These are phyloP conservation scores for Neuroscelio doddi DNA, from an alignment of 2,888 invertebrate species.

Conservation along the genomic window DNA sequence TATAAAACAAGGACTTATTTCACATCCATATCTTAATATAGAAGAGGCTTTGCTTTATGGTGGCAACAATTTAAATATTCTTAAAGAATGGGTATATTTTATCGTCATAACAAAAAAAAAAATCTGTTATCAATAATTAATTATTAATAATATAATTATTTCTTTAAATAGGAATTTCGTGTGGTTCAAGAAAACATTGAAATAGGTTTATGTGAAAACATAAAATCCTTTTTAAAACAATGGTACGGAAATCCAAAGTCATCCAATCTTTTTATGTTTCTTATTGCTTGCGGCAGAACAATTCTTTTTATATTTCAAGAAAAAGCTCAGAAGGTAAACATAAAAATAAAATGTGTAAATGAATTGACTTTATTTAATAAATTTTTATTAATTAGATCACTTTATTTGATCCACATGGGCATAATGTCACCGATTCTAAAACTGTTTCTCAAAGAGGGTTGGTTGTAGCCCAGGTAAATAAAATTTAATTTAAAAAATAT, in stretches of 20 bases:
- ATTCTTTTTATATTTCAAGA: constrained; percentile 74
- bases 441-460: constrained; percentile 65
- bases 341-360: no score
- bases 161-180: constrained; percentile 71
- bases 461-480: constrained; percentile 72
- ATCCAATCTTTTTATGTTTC: constrained; percentile 72
- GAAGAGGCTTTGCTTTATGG: constrained; percentile 70
- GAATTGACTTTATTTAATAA: constrained; percentile 5
- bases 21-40: constrained; percentile 63
- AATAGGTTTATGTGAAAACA: constrained; percentile 69
- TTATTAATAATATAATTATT: constrained; percentile 7
- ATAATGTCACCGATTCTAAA: constrained; percentile 50
- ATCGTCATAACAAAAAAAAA: background rate
- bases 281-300: constrained; percentile 74
- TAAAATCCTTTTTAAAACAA: constrained; percentile 69
- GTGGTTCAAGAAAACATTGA: constrained; percentile 72
- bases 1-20: constrained; percentile 56
- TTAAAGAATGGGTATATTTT: constrained; percentile 68
- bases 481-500: no score
- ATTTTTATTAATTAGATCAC: constrained; percentile 66
- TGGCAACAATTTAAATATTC: constrained; percentile 54
- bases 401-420: constrained; percentile 74
- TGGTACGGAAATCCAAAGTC: constrained; percentile 70
- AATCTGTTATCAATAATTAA: constrained; percentile 5
- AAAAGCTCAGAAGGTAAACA: constrained; percentile 63